Evolutionary conservation across 2,888 invertebrate genomes (phyloP), one percentile per base, ranked within the genome.

Genomic region (Melanostoma scalare): DNA sequence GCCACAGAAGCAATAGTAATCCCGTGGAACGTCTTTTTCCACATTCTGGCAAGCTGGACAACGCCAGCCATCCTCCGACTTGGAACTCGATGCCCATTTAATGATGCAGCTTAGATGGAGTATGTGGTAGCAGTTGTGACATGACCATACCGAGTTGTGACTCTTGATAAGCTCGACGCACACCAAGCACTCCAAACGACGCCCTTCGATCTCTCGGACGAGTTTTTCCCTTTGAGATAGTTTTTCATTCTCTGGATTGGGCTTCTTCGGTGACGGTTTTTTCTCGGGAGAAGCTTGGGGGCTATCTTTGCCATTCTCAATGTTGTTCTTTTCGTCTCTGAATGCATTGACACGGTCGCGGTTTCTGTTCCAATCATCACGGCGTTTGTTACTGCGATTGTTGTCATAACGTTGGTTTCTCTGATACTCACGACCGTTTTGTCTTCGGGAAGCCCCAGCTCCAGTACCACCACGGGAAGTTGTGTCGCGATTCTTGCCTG

Each of bases 41-140:
- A 95, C 94, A 90, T 96, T 96, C 91, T 98, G 98, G 90, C 99
- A 99, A 0, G 98, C 97, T 0, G 99, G 99, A 90, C 99, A 99
- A 30, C 98, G 94, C 99, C 99, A 99, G 75, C 96, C 96, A 67
- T 94, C 94, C 85, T 95, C 95, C 74, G 93, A 93, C 89, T 95
- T 94, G 31, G 97, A 96, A 81, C 96, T 95, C 86, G 93, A 93
- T 0, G 98, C 98, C 99, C 99, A 99, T 88, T 96, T 96, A 86
- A 95, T 94, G 78, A 97, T 95, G 90, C 99, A 99, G 81, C 94
- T 93, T 9, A 99, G 93, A 92, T 99, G 99, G 85, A 98, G 93
- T 69, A 98, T 96, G 90, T 99, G 97, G 91, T 95, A 98, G 89
- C 99, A 99, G 88, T 96, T 96, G 85, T 92, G 91, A 90, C 99